Conservation (phyloP, 2,888 invertebrate species). For the Helobdella robusta region DNA sequence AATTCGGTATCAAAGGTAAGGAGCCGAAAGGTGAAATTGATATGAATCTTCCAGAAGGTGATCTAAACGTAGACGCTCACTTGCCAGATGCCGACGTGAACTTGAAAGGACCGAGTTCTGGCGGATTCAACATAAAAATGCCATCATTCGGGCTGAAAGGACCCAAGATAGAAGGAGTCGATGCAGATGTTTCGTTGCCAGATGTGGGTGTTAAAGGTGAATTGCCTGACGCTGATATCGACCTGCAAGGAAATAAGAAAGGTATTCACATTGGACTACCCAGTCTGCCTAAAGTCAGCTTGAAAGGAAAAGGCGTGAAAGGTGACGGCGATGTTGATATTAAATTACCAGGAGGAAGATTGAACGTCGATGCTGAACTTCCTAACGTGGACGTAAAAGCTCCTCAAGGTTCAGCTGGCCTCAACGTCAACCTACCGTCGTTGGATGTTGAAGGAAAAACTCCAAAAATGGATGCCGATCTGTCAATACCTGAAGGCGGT, state of each 20-base stretch:
- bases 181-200: conserved; percentile 14
- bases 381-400: conserved; percentile 11
- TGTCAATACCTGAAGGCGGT: conserved; percentile 12
- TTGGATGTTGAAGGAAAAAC: conserved; percentile 14
- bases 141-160: conserved; percentile 17
- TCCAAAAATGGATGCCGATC: conserved; percentile 9
- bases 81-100: conserved; percentile 25
- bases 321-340: conserved; percentile 18
- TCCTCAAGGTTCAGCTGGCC: conserved; percentile 11
- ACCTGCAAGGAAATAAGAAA: conserved; percentile 8
- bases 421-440: conserved; percentile 16
- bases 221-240: conserved; percentile 20
- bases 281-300: conserved; percentile 11
- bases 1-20: conserved; percentile 20
- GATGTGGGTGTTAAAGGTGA: conserved; percentile 11
- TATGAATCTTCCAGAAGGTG: conserved; percentile 15
- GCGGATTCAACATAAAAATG: conserved; percentile 15
- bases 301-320: conserved; percentile 20
- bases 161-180: conserved; percentile 12
- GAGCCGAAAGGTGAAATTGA: conserved; percentile 19
- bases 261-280: conserved; percentile 24
- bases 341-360: conserved; percentile 18
- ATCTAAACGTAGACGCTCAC: conserved; percentile 2
- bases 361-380: conserved; percentile 14
- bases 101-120: conserved; percentile 15